Evolutionary conservation across 2,113 vertebrate species (phyloP).

Genomic region (Phrynosoma platyrhinos): DNA sequence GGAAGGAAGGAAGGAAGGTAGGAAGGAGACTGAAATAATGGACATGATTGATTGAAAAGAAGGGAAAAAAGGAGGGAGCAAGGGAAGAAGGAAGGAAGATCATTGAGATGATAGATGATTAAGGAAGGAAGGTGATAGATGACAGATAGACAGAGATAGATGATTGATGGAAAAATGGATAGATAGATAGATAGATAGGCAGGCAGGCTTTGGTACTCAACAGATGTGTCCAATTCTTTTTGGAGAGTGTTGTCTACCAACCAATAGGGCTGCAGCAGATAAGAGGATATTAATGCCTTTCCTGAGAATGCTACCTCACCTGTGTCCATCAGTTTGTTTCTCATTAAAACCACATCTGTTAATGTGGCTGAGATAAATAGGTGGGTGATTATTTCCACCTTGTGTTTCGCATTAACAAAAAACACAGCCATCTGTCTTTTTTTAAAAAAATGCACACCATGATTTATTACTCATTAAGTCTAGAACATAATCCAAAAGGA

Average conservation of each 20-base stretch:
- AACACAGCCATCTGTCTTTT: conserved; percentile 65
- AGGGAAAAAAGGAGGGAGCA: no score
- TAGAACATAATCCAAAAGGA: neutral
- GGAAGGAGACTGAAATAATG: no score
- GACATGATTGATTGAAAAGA: no score
- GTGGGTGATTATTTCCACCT: conserved; percentile 54
- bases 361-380: conserved; percentile 39
- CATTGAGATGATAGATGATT: no score
- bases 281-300: neutral
- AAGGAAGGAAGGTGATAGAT: no score
- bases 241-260: neutral
- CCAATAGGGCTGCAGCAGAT: neutral
- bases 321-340: conserved; percentile 17
- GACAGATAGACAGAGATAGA: no score
- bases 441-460: neutral
- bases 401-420: conserved; percentile 27
- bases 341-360: conserved; percentile 48
- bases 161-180: no score
- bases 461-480: conserved; percentile 68
- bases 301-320: rapidly evolving
- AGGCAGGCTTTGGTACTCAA: no score
- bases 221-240: no score
- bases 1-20: no score
- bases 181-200: no score
- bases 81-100: no score